A percentile compares a stretch with the other conserved stretches of the same genome.
phyloP scores from a whole-genome alignment of 2,113 vertebrate species.

The Phyllostomus hastatus region DNA sequence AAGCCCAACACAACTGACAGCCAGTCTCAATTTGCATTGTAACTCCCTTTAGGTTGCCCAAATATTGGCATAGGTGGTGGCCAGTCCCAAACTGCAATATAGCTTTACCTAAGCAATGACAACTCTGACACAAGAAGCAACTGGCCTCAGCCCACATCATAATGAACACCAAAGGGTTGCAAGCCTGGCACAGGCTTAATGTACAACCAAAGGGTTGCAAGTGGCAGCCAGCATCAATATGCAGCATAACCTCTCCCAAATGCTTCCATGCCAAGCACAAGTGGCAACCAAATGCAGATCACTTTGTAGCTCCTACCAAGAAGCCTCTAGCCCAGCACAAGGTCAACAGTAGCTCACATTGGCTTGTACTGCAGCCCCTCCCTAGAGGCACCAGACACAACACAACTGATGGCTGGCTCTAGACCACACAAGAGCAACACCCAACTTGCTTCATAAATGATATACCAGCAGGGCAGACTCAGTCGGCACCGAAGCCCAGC shows the following conservation, averaged over 20 bases:
- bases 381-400: background rate
- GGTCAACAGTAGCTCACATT: background rate
- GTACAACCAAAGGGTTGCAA: background rate
- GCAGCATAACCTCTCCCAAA: background rate
- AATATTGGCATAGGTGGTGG: background rate
- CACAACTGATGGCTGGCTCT: background rate
- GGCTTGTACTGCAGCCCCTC: background rate
- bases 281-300: background rate
- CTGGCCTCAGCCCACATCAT: background rate
- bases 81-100: background rate
- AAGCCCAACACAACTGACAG: background rate
- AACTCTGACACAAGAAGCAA: background rate
- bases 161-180: background rate
- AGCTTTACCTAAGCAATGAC: background rate
- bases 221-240: background rate
- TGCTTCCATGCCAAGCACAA: background rate
- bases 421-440: background rate
- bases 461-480: background rate
- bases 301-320: background rate
- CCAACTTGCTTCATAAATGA: background rate
- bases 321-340: background rate
- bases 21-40: background rate
- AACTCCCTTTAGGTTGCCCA: background rate
- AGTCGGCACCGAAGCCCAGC: background rate
- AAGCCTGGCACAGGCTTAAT: background rate